Conservation (phyloP, 2,888 invertebrate species). For the Lathronympha strigana region DNA sequence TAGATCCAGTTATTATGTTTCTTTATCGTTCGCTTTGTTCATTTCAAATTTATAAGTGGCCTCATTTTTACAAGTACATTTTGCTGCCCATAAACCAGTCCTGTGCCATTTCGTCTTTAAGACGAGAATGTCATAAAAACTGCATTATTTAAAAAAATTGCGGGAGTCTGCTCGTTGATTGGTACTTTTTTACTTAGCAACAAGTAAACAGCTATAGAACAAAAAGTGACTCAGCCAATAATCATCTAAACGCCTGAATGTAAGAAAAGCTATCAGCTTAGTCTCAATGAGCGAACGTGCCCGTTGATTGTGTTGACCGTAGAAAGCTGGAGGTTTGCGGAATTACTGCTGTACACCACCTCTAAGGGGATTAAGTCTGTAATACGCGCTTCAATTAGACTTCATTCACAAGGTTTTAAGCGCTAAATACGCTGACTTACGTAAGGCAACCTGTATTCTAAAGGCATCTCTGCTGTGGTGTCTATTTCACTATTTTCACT, state of each 20-base stretch:
- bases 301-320: conserved; percentile 18
- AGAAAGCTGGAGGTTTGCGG: neutral
- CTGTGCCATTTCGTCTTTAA: too few species aligned
- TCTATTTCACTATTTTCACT: neutral
- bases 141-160: neutral
- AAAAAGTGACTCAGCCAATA: neutral
- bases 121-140: too few species aligned
- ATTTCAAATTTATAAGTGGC: too few species aligned
- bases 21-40: too few species aligned
- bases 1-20: neutral
- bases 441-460: neutral
- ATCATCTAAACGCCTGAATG: neutral
- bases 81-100: too few species aligned
- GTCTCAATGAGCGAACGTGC: neutral
- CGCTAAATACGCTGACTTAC: conserved; percentile 25
- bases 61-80: too few species aligned
- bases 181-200: neutral
- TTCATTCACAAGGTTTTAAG: conserved; percentile 22
- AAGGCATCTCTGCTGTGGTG: neutral
- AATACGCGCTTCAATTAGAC: conserved; percentile 28
- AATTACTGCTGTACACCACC: conserved; percentile 22
- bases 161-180: neutral
- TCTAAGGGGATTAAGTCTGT: conserved; percentile 16
- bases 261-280: neutral
- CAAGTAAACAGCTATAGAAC: neutral